phyloP scores from a whole-genome alignment of 2,888 invertebrate species.

The Gnatocerus cornutus region DNA sequence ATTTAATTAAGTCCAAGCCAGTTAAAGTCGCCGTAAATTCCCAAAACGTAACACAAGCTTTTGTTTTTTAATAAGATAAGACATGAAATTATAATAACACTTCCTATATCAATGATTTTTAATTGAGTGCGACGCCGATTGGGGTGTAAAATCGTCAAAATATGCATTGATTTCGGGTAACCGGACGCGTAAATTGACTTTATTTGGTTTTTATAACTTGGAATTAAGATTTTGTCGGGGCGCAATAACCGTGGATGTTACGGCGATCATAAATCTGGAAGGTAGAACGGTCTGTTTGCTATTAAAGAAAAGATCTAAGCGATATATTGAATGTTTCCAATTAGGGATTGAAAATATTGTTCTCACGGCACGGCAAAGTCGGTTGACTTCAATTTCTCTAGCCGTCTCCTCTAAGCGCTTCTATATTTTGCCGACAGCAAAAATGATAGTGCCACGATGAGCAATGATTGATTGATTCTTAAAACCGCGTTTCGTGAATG shows the following conservation, averaged over 20 bases:
- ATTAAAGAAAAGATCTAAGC: constrained; percentile 44
- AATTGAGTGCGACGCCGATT: constrained; percentile 28
- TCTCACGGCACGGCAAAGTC: constrained; percentile 43
- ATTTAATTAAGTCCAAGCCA: constrained; percentile 53
- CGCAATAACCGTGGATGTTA: constrained; percentile 18
- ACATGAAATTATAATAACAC: constrained; percentile 25
- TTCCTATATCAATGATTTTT: constrained; percentile 5
- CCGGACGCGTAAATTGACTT: constrained; percentile 16
- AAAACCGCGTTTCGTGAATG: constrained; percentile 39
- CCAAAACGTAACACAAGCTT: constrained; percentile 43
- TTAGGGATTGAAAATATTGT: constrained; percentile 45
- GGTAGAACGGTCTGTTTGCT: constrained; percentile 32
- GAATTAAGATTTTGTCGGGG: constrained; percentile 31
- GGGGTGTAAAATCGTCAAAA: constrained; percentile 18
- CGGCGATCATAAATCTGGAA: constrained; percentile 31
- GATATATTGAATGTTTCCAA: constrained; percentile 44
- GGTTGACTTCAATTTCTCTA: constrained; percentile 46
- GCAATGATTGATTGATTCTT: constrained; percentile 45
- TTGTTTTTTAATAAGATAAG: constrained; percentile 49
- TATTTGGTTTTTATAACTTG: constrained; percentile 24
- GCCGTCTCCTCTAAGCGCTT: constrained; percentile 33
- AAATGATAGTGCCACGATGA: constrained; percentile 35
- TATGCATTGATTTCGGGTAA: constrained; percentile 17
- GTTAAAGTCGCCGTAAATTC: constrained; percentile 52
- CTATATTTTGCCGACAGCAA: constrained; percentile 42